Evolutionary conservation across 1,140 invertebrate species (phyloP), one percentile per base, ranked within the genome.

Genomic region (Drosophila ironensis): DNA sequence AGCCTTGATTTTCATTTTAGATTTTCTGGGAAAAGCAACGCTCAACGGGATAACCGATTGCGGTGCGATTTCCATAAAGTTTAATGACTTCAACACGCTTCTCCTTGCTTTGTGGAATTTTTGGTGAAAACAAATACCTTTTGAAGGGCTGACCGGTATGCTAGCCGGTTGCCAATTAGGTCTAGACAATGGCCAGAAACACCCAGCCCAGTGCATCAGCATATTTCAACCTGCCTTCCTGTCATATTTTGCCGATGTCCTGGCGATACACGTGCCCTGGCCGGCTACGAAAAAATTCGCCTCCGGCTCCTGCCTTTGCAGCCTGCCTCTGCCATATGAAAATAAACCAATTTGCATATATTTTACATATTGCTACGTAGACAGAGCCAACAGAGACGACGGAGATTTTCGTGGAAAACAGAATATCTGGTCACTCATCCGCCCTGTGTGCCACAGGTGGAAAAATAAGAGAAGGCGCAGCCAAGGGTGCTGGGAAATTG

Each of bases 291-390:
- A 37, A 7, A 14, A 37, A 37, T 2, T 14, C 33, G 33, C 33
- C 33, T 37, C 7, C 12, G 33, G 33, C 33, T 7, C 9, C 12
- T 2, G 33, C 33, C 14, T 28, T 61, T 41, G 37, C 48, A 52
- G 70, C n/a, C 30, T n/a, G n/a, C n/a, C n/a, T 45, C 67, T 60
- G 73, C 44, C 81, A 86, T 77, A 84, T 74, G 66, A 76, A 86
- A 86, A 86, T 84, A 80, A 71, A 59, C 74, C 73, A 80, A 84
- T 84, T 84, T 84, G 80, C 80, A 84, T 84, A 86, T 70, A 77
- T 68, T 86, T 80, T 74, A 51, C 52, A 64, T 59, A 71, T 44
- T 41, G 42, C 38, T 22, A 12, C 27, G 16, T 37, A 61, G 46
- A 56, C 53, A 28, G 17, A 28, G 3, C 40, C 22, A 12, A 8